Evolutionary conservation across 2,797 vertebrate species (phyloP), one percentile per base, ranked within the genome.

Genomic region (Enteromius fasciolatus): DNA sequence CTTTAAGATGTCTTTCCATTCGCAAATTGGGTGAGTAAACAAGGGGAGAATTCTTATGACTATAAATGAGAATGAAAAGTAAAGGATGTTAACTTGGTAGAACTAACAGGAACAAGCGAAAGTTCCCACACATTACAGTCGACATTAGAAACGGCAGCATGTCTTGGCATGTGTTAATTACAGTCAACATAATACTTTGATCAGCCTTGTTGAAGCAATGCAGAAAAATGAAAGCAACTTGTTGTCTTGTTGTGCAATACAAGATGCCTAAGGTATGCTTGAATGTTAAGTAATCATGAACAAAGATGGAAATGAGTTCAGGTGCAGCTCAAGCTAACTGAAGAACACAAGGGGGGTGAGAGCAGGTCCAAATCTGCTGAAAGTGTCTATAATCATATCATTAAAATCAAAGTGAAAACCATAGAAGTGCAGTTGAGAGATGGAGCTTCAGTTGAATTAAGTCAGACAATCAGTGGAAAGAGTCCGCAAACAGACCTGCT

Each of bases 321-420:
- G 23, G 25, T 59, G 10, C 17, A n/a, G 41, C 41, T 78, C 4
- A 57, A 79, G 33, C 23, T 8, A 31, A 17, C 14, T 25, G 14
- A 11, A 68, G 36, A 23, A 61, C 76, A 15, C 15, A 31, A 20
- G 39, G n/a, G 8, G 39, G 50, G 25, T 61, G 15, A 33, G n/a
- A 48, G 33, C 87, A 83, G 75, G 85, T 73, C 20, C 6, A 73
- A 59, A 17, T 85, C 70, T 80, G 83, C 50, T 48, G 25, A 52
- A 57, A 68, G 54, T 78, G n/a, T 81, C 54, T 25, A 66, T 59
- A 83, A 70, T 57, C 80, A 54, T 85, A 54, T 14, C 33, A 7
- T 10, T 18, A 50, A n/a, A 83, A 63, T 76, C 28, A 67, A 77
- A 50, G 68, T 54, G 28, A 25, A 77, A 69, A 82, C 46, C 41